phyloP scores from a whole-genome alignment of 30 jellyfish, hydroid and myxozoan genomes.

The Morbakka virulenta region DNA sequence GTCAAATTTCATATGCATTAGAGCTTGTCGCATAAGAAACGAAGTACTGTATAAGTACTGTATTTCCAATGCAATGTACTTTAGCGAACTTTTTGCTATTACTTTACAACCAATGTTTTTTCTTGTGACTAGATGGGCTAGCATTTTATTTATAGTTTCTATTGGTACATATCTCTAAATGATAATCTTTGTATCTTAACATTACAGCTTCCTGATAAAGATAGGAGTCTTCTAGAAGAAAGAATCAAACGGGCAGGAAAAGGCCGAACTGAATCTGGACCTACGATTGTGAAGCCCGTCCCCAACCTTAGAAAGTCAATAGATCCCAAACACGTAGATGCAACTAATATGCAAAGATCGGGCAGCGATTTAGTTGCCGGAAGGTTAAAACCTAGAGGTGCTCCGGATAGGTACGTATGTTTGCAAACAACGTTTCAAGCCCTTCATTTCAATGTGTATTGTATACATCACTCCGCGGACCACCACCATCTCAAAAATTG shows the following conservation, averaged over 20 bases:
- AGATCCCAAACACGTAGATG: slow-evolving; percentile 37
- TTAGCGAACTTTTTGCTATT: too few relatives aligned
- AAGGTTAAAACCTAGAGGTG: neutral
- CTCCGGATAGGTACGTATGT: too few relatives aligned
- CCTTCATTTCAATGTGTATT: too few relatives aligned
- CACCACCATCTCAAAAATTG: too few relatives aligned
- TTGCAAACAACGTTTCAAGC: too few relatives aligned
- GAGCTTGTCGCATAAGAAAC: too few relatives aligned
- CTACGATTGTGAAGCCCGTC: slow-evolving; percentile 39
- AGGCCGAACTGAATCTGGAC: slow-evolving; percentile 15
- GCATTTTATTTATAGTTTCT: neutral
- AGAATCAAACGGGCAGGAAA: slow-evolving; percentile 87
- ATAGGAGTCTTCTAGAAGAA: slow-evolving; percentile 76
- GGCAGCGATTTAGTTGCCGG: slow-evolving; percentile 22
- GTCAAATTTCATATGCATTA: too few relatives aligned
- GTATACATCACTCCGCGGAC: too few relatives aligned
- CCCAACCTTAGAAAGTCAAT: too few relatives aligned
- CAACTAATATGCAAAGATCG: slow-evolving; percentile 33
- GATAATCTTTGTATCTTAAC: neutral
- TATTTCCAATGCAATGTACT: too few relatives aligned
- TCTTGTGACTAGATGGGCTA: neutral
- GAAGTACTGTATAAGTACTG: too few relatives aligned
- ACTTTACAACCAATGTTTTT: neutral
- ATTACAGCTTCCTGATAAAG: slow-evolving; percentile 82
- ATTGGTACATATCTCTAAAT: too few relatives aligned